A percentile compares a stretch with the other conserved stretches of the same genome.
phyloP scores from a whole-genome alignment of 2,888 invertebrate species.

The Eubasilissa splendida region DNA sequence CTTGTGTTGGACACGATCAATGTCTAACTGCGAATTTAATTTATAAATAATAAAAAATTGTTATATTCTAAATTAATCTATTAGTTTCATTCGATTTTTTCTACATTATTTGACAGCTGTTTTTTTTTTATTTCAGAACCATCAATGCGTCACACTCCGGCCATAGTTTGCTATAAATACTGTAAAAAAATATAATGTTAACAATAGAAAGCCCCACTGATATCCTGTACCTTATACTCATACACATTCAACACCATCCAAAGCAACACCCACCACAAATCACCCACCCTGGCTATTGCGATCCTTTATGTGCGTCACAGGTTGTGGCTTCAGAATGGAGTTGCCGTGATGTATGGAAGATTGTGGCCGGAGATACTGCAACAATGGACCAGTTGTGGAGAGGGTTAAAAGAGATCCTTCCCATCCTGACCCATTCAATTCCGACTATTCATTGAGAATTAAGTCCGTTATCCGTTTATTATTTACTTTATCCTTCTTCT shows the following conservation, averaged over 20 bases:
- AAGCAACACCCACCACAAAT: no score
- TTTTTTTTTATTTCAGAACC: not conserved
- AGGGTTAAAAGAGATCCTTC: not conserved
- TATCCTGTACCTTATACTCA: not conserved
- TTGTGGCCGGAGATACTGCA: slow-evolving; percentile 11
- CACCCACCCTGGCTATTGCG: no score
- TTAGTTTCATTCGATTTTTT: no score
- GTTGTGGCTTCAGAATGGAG: not conserved
- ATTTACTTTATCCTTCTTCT: no score
- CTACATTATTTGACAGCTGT: no score
- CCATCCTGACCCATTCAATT: not conserved
- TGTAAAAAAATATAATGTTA: not conserved
- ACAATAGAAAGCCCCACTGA: not conserved
- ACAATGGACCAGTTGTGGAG: slow-evolving; percentile 24
- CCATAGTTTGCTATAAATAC: not conserved
- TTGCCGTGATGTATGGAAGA: slow-evolving; percentile 10
- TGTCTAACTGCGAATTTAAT: no score
- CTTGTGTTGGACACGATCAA: no score
- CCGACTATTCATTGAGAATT: not conserved
- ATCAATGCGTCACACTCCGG: not conserved
- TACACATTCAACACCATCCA: no score
- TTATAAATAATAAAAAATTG: no score
- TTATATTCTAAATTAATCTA: no score
- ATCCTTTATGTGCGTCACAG: no score
- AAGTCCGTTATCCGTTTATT: not conserved